Base-by-base conservation (phyloP, 2,797 vertebrate genomes). In the Gallinago stenura region DNA sequence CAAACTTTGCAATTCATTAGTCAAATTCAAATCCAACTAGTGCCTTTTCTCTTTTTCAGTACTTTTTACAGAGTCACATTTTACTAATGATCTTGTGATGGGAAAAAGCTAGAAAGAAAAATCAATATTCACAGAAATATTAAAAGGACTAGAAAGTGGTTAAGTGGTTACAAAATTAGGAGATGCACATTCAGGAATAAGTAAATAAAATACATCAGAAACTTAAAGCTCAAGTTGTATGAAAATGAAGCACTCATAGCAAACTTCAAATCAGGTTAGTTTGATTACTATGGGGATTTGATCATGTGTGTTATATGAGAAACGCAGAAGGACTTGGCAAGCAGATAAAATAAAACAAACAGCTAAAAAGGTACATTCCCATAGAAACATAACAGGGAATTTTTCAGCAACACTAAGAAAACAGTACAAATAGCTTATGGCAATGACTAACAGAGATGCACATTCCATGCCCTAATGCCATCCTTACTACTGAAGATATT, bases 271-370 rank as follows among this genome's bases (percentile, higher is more conserved):
- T 28, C n/a, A 61, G n/a, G 16, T 70, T 51, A 33, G n/a, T 56
- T 33, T 79, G 66, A 33, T 53, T 76, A 41, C 17, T 51, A n/a
- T 5, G 22, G 3, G 10, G 11, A 43, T 84, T 66, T 48, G 41
- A 37, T 26, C 41, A 22, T 1, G 17, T 1, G 13, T 41, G 7
- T 30, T 21, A 37, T 0, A 16, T 9, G 8, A 26, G 25, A 62
- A 83, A 73, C 14, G 50, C 14, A 30, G 41, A 28, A 22, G 39
- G 58, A 39, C 35, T 57, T 7, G 1, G 43, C 35, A 83, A 83
- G 81, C 31, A 70, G 48, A 28, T n/a, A 48, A 77, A 70, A 83
- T 35, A 31, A 68, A 87, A 64, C 2, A 2, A 50, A n/a, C 31
- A 62, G 7, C 51, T 73, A 14, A 50, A 76, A 81, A 78, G 30